phyloP scores from a whole-genome alignment of 2,113 vertebrate genomes.

The Podarcis muralis region DNA sequence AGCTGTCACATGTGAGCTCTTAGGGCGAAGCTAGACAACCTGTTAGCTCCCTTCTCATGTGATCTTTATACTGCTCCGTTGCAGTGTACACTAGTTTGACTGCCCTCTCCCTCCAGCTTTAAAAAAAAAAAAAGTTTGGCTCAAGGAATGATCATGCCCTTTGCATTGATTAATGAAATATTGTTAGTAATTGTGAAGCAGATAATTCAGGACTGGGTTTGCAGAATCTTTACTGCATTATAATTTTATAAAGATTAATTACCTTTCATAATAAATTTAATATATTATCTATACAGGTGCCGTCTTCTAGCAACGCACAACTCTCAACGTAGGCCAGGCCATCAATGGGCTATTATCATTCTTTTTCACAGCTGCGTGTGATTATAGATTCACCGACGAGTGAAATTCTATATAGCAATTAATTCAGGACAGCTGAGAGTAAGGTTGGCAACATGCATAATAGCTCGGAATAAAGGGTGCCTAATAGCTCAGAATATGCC shows the following conservation, averaged over 20 bases:
- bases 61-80: not conserved
- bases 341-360: constrained; percentile 1
- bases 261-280: not conserved
- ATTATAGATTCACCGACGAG: not conserved
- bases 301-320: not conserved
- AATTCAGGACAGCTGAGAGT: not conserved
- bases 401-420: not conserved
- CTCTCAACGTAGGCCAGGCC: not conserved
- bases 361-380: not conserved
- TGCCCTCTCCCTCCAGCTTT: constrained; percentile 1
- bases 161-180: not conserved
- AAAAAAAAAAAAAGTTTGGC: constrained; percentile 31
- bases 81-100: not conserved
- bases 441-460: not conserved
- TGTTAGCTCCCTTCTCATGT: not conserved
- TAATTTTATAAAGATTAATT: not conserved
- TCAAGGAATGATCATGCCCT: not conserved
- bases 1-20: not conserved
- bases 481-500: not conserved
- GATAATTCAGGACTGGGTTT: constrained; percentile 1
- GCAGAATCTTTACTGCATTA: not conserved
- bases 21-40: not conserved
- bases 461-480: not conserved
- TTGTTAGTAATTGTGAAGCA: constrained; percentile 11
- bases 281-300: not conserved